phyloP scores from a whole-genome alignment of 2,888 invertebrate species.

The Hirudinaria manillensis region DNA sequence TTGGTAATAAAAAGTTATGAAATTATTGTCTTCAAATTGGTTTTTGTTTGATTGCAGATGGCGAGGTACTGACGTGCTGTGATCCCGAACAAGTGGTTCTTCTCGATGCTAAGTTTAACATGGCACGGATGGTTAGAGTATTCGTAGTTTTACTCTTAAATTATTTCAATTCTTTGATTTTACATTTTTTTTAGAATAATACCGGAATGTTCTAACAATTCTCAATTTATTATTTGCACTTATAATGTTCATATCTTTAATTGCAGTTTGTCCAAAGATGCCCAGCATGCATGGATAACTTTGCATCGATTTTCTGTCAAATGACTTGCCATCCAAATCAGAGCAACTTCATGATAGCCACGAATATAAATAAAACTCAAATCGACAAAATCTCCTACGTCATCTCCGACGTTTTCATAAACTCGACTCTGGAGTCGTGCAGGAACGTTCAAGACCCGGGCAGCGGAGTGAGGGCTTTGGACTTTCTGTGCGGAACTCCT shows the following conservation, averaged over 20 bases:
- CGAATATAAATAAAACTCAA: constrained; percentile 14
- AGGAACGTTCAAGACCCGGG: constrained; percentile 74
- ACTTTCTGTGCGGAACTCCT: constrained; percentile 75
- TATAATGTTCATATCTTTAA: too few relatives aligned
- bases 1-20: too few relatives aligned
- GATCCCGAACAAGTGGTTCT: not conserved
- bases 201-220: too few relatives aligned
- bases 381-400: not conserved
- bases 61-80: constrained; percentile 14
- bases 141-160: too few relatives aligned
- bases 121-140: not conserved
- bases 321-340: constrained; percentile 76
- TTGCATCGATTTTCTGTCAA: constrained; percentile 74
- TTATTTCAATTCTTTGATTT: not conserved
- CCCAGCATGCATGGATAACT: constrained; percentile 79
- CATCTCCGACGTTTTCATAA: constrained; percentile 65
- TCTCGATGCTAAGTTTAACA: not conserved
- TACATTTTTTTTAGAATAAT: too few relatives aligned
- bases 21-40: too few relatives aligned
- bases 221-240: too few relatives aligned
- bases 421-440: constrained; percentile 74
- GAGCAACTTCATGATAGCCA: constrained; percentile 62
- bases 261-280: constrained; percentile 68
- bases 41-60: not conserved
- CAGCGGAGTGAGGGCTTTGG: constrained; percentile 67